Conservation (phyloP, 2,113 vertebrate genomes). For the Podarcis raffonei region DNA sequence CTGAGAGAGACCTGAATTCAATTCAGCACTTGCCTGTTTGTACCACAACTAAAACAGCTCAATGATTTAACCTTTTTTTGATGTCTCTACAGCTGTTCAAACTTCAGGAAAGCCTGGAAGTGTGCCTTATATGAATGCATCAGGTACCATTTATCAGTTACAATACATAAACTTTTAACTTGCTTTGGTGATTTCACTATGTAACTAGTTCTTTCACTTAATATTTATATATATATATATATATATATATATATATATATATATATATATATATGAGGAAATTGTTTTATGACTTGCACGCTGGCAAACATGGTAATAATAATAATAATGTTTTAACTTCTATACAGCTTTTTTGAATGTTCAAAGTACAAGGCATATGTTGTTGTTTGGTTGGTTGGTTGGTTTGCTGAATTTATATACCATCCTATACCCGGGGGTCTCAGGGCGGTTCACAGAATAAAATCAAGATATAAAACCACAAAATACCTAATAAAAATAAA, state of each 20-base stretch:
- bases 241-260: too few species aligned
- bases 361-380: neutral
- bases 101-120: constrained; percentile 50
- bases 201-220: neutral
- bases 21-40: constrained; percentile 30
- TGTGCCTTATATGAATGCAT: constrained; percentile 47
- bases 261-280: neutral
- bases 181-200: constrained; percentile 23
- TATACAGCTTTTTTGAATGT: neutral
- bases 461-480: too few species aligned
- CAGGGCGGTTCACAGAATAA: too few species aligned
- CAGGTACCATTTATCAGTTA: constrained; percentile 37
- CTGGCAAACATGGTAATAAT: neutral
- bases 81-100: constrained; percentile 7
- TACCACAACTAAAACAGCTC: constrained; percentile 27
- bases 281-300: neutral
- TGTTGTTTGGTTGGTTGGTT: neutral
- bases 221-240: too few species aligned
- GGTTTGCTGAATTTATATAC: too few species aligned
- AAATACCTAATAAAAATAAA: too few species aligned
- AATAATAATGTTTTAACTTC: neutral
- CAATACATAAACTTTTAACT: constrained; percentile 40
- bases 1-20: constrained; percentile 15
- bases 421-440: too few species aligned
- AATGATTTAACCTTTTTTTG: constrained; percentile 2